Evolutionary conservation across 2,888 invertebrate genomes (phyloP).

Genomic region (Lasioglossum malachurum): DNA sequence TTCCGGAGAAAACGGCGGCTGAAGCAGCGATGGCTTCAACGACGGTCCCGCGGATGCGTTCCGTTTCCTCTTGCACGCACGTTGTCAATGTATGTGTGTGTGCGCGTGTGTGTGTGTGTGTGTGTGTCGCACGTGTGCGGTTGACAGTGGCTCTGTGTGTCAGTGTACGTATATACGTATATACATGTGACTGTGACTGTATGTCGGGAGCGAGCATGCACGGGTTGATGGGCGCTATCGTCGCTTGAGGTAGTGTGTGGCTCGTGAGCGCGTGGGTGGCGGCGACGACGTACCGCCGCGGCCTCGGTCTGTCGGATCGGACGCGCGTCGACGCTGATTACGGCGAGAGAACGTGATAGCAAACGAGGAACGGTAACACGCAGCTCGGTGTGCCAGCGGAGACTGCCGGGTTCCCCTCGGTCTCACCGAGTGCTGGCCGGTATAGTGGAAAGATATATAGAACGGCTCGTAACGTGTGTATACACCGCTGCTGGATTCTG

Average conservation of each 20-base stretch:
- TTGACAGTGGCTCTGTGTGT: background rate
- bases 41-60: background rate
- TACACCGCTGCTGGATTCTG: constrained; percentile 58
- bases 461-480: constrained; percentile 63
- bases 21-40: background rate
- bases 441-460: constrained; percentile 69
- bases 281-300: constrained; percentile 41
- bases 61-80: background rate
- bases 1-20: background rate
- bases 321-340: constrained; percentile 62
- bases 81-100: background rate
- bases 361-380: constrained; percentile 72
- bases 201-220: background rate
- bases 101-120: background rate
- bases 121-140: background rate
- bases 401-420: constrained; percentile 75
- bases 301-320: constrained; percentile 45
- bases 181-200: constrained; percentile 8
- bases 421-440: constrained; percentile 68
- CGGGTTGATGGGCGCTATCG: background rate
- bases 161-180: background rate
- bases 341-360: constrained; percentile 56
- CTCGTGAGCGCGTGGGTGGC: background rate
- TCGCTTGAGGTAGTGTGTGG: background rate
- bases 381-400: constrained; percentile 80